Base-by-base conservation (phyloP, 2,797 vertebrate species). In the Enteromius viviparus region DNA sequence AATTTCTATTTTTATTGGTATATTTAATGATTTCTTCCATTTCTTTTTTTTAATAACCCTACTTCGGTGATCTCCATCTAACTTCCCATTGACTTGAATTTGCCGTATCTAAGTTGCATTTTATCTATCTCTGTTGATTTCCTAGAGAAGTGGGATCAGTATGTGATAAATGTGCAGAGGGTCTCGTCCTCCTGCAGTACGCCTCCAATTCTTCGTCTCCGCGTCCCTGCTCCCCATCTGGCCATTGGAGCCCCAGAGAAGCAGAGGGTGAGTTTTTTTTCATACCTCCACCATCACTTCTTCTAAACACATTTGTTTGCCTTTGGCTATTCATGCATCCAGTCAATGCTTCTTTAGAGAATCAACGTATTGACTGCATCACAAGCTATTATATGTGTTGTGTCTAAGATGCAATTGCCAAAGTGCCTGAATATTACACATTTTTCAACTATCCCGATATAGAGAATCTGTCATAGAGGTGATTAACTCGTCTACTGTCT, bases 101-200 rank as follows among this genome's bases (percentile, higher is more conserved):
- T 89, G 85, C 89, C 90, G 90, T 90, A 91, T 95, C 94, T 95
- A 96, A 95, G 95, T 94, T 95, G 92, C 89, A 93, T 95, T 90
- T 86, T 93, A 88, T 86, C 69, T 26, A 78, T 93, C 93, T 93
- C 94, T 98, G 94, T 96, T 97, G 95, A 95, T 96, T 96, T 98
- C 96, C 97, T 99, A 99, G 98, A 98, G 98, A 98, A 97, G 94
- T 98, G 97, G 98, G 97, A 99, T 97, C 96, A 95, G 95, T 97
- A 85, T 99, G 98, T 93, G 96, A 98, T 89, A 96, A 97, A 92
- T 99, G 98, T 85, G 93, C 92, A 0, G 98, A 99, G 90, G 96
- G 96, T 89, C 94, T 93, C 88, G 94, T 97, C 89, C 94, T 99
- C 79, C 94, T 98, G 81, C 98, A 99, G 68, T 98, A 97, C 0